Conservation (phyloP, 2,888 invertebrate genomes). For the Trissonchulus sp. region DNA sequence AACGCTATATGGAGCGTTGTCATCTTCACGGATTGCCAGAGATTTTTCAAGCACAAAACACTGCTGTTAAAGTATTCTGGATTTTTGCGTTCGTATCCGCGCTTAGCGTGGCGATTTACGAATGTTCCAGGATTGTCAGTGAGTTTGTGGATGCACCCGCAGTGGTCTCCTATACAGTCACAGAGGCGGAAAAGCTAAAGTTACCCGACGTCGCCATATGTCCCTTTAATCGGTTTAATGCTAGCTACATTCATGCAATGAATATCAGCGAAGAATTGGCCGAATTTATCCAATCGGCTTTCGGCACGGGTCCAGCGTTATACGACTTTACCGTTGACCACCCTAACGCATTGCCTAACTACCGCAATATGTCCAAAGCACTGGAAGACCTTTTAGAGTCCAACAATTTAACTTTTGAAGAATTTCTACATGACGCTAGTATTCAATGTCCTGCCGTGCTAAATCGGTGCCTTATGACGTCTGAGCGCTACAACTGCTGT, state of each 20-base stretch:
- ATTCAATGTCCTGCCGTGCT: not conserved
- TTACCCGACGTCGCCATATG: not conserved
- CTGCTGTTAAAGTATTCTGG: not conserved
- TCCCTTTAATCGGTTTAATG: slow-evolving; percentile 4
- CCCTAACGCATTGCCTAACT: not conserved
- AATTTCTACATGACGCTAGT: not conserved
- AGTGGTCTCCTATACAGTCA: not conserved
- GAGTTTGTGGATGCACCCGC: not conserved
- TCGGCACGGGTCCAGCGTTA: not conserved
- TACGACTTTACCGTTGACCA: not conserved
- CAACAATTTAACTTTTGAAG: not conserved
- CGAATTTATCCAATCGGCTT: not conserved
- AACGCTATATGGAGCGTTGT: not conserved
- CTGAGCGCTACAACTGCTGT: not conserved
- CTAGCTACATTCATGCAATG: not conserved
- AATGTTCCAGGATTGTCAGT: not conserved
- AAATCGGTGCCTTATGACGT: not conserved
- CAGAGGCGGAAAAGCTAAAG: not conserved
- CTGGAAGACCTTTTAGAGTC: not conserved
- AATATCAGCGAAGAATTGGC: not conserved
- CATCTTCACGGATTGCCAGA: not conserved
- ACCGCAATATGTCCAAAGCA: not conserved
- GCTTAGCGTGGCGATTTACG: not conserved
- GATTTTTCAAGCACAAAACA: not conserved
- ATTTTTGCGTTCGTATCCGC: not conserved